Evolutionary conservation across 2,113 vertebrate genomes (phyloP).

Genomic region (Clarias magur): DNA sequence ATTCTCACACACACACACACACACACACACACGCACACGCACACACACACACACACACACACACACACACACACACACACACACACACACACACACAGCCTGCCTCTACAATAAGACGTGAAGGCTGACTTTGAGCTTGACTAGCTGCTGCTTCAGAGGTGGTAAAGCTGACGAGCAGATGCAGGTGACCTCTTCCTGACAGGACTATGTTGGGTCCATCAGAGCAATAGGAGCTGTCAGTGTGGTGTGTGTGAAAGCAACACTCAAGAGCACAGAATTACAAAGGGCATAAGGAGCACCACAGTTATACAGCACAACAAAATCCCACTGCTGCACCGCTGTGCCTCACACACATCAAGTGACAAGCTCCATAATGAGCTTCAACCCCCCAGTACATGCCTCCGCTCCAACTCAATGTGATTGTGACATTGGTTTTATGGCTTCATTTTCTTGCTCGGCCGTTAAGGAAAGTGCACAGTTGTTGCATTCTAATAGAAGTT

Average conservation of each 20-base stretch:
- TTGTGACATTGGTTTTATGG: conserved; percentile 31
- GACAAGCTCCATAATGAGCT: conserved; percentile 31
- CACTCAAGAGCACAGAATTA: conserved; percentile 19
- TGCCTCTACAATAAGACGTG: not conserved
- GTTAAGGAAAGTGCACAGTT: conserved; percentile 28
- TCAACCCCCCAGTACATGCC: conserved; percentile 26
- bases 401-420: conserved; percentile 14
- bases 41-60: not conserved
- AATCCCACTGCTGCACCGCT: not conserved
- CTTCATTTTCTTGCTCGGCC: conserved; percentile 20
- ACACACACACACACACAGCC: not conserved
- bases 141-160: conserved; percentile 21
- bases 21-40: no score
- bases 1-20: no score
- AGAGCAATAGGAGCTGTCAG: conserved; percentile 52
- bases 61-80: conserved; percentile 3
- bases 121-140: not conserved
- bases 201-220: conserved; percentile 47
- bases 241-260: conserved; percentile 25
- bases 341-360: conserved; percentile 30
- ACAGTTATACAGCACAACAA: conserved; percentile 26
- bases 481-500: conserved; percentile 36
- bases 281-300: not conserved
- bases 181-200: conserved; percentile 47
- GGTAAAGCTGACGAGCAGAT: conserved; percentile 44